Evolutionary conservation across 1,140 invertebrate species (phyloP).

Genomic region (Leptestheria dahalacensis): DNA sequence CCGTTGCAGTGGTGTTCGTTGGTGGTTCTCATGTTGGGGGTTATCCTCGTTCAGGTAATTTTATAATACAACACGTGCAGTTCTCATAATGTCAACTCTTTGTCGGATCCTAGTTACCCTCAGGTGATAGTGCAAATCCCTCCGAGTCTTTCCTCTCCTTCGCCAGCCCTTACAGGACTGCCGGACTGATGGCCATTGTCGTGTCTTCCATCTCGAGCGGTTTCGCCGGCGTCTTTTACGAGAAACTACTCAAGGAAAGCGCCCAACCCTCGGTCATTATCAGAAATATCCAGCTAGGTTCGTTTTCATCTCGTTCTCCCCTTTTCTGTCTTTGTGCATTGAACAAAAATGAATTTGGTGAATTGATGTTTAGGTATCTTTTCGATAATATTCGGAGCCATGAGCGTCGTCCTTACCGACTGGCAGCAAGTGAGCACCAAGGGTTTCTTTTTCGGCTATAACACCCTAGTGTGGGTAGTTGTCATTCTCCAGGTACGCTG

Average conservation of each 20-base stretch:
- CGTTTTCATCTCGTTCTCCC: not conserved
- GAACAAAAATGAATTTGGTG: slow-evolving; percentile 2
- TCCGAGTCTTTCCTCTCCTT: not conserved
- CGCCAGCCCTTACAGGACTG: slow-evolving; percentile 11
- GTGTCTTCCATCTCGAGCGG: slow-evolving; percentile 43
- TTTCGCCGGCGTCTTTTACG: slow-evolving; percentile 51
- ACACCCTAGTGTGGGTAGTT: slow-evolving; percentile 31
- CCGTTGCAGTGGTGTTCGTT: slow-evolving; percentile 33
- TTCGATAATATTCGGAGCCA: slow-evolving; percentile 33
- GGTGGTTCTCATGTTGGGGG: slow-evolving; percentile 33
- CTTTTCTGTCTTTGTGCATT: not conserved
- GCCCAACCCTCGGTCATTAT: slow-evolving; percentile 38
- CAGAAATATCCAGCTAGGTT: slow-evolving; percentile 44
- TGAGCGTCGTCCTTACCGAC: slow-evolving; percentile 35
- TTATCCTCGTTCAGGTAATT: slow-evolving; percentile 33
- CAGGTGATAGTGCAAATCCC: not conserved
- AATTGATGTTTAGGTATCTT: slow-evolving; percentile 29
- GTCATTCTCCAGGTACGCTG: slow-evolving; percentile 33
- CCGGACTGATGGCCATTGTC: slow-evolving; percentile 40
- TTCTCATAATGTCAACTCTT: not conserved
- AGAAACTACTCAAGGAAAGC: slow-evolving; percentile 42
- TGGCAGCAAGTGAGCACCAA: slow-evolving; percentile 27
- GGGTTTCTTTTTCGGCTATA: slow-evolving; percentile 41
- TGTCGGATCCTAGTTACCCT: not conserved
- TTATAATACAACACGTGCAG: not conserved